Evolutionary conservation across 2,113 vertebrate genomes (phyloP), one percentile per base, ranked within the genome.

Genomic region (Mastomys coucha): DNA sequence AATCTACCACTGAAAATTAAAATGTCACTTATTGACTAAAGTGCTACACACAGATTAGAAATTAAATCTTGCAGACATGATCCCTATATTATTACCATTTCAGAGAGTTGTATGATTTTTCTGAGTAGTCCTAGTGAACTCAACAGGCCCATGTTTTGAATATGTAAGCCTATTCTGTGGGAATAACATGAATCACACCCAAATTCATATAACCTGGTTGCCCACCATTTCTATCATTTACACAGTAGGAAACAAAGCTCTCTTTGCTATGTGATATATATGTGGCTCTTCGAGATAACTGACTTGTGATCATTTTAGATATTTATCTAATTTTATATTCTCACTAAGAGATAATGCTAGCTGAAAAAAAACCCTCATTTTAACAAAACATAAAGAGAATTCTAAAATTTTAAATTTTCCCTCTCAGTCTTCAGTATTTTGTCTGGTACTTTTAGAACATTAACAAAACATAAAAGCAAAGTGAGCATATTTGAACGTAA

Each of bases 1-100:
- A 73, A 5, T 45, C 94, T 51, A 24, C 60, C 84, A 75, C 58
- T 73, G 56, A 93, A 22, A 96, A 93, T 39, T 56, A 92, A 95
- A 91, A 91, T 24, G 73, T 87, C 60, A 75, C 69, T 5, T 80
- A 88, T 33, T 72, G 36, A 91, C 24, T 69, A 31, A 10, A 84
- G 88, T 95, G 19, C 76, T 28, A 80, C 65, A 80, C 65, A 16
- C 49, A 65, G 33, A 81, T 75, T 88, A 28, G 86, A 90, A 91
- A 67, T 58, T 69, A 60, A 78, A 67, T 93, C 77, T 13, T 73
- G 14, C 51, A 94, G 53, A 53, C 42, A 77, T 7, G 45, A 67
- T 65, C 42, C n/a, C 65, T 81, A 60, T 0, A 76, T 56, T 65
- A 33, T 91, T 80, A 81, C 56, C 11, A 80, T 78, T 60, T 72